Evolutionary conservation across 2,113 vertebrate genomes (phyloP), one percentile per base, ranked within the genome.

Genomic region (Daphoenositta chrysoptera): DNA sequence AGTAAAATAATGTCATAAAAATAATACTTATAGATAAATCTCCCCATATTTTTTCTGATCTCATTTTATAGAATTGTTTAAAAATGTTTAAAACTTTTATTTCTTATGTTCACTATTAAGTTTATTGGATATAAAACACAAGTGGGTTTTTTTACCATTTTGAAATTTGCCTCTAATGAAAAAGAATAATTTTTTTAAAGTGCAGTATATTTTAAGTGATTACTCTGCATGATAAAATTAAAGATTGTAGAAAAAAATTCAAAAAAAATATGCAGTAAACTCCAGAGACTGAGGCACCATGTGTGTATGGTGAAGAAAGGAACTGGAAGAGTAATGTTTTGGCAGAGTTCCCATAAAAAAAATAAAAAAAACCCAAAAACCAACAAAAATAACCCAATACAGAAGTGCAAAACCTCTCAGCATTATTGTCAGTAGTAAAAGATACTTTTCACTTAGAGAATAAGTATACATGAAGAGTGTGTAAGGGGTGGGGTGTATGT

Each of bases 91-190:
- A 27, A 23, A 48, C 45, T 42, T 86, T 71, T 91, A 26, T 65
- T 82, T 78, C 11, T 17, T 73, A 28, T 7, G 48, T 37, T 77
- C 4, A 21, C 3, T 39, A 22, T 40, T 45, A 54, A 64, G 5
- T 69, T 81, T 70, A 4, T 63, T 70, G 7, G 4, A n/a, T 33
- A 22, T n/a, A 53, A 73, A 65, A 18, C 4, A 33, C 16, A 65
- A 80, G 3, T 27, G 5, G 0, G 0, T 0, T 3, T n/a, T 66
- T 60, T 89, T 33, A 15, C 1, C 4, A 2, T 48, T 68, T 80
- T 30, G 26, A 68, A 80, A 47, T 76, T 65, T 77, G 4, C 13
- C 4, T 12, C 5, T 63, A 48, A 37, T 60, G 16, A 83, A 80
- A 56, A 22, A 47, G 7, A 79, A 75, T 28, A 48, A 5, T 2